These are phyloP conservation scores for Sesia bembeciformis DNA, from an alignment of 2,888 invertebrate genomes.

Conservation along the genomic window DNA sequence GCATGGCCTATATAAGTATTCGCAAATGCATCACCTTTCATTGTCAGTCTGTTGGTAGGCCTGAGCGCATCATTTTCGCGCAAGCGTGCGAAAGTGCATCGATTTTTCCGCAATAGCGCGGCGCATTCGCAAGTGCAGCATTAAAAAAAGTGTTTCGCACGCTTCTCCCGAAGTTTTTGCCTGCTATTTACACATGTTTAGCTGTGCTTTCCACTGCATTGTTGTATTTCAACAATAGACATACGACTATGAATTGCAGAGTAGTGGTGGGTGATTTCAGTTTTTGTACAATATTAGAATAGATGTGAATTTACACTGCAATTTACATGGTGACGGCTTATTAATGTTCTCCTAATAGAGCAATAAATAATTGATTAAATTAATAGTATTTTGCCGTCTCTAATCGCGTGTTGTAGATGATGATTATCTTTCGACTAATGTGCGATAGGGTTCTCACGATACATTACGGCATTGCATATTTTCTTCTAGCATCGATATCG, in stretches of 20 bases:
- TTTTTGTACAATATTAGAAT: background rate
- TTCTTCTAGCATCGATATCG: background rate
- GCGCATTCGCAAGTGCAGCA: conserved; percentile 14
- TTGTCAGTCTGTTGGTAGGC: conserved; percentile 39
- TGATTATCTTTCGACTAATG: background rate
- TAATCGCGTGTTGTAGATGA: background rate
- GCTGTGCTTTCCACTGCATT: conserved; percentile 54
- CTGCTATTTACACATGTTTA: conserved; percentile 19
- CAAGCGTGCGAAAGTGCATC: conserved; percentile 32
- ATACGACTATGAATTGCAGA: conserved; percentile 53
- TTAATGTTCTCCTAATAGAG: background rate
- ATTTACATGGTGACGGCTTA: background rate
- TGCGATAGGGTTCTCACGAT: background rate
- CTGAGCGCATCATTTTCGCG: conserved; percentile 35
- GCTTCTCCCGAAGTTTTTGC: conserved; percentile 37
- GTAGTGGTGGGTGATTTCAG: conserved; percentile 48
- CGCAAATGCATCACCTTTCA: conserved; percentile 46
- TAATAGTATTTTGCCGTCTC: background rate
- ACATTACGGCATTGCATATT: background rate
- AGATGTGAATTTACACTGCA: background rate
- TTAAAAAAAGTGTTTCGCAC: conserved; percentile 27
- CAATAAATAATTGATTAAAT: background rate
- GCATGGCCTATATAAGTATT: conserved; percentile 61
- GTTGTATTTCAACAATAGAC: conserved; percentile 34
- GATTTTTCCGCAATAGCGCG: conserved; percentile 29